Base-by-base conservation (phyloP, 2,113 vertebrate genomes). In the Erythrolamprus reginae region DNA sequence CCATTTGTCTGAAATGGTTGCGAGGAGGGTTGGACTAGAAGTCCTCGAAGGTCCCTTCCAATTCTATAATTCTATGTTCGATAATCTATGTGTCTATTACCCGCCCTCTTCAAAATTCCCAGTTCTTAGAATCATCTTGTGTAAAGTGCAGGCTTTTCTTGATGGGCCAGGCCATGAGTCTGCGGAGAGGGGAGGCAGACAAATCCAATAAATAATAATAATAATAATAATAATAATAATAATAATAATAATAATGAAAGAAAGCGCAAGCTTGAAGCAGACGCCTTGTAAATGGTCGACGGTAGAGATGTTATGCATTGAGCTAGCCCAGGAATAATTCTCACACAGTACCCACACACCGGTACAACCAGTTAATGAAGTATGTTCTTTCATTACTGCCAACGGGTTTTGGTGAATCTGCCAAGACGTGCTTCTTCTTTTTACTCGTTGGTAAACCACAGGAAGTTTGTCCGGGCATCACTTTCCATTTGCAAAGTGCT, bases 291-390 rank as follows among this genome's bases (percentile, higher is more conserved):
- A 82, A 56, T 47, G 10, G 2, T 19, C 0, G 8, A 3, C 82
- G 0, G 28, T 48, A 1, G 19, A 90, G 10, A 50, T 58, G 24
- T 23, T 48, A 50, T 50, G 24, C 6, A 50, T 51, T 61, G 28
- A n/a, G 52, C 24, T 47, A 56, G 9, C 42, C 45, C 4, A 3
- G 51, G 10, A 4, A 61, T 1, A 52, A 87, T 12, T 13, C 17
- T 38, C 45, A 42, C 50, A 12, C 5, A 28, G 86, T 70, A 26
- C 15, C 1, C 45, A 53, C 65, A 77, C n/a, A 77, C 33, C 33
- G 7, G 17, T 77, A 17, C 33, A 56, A 55, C 8, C 47, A 58
- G 53, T 0, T 0, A 77, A 50, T 26, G 45, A 0, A 17, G 82
- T 1, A 88, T 13, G n/a, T 50, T 56, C 52, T 65, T 82, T n/a